phyloP scores from a whole-genome alignment of 2,113 vertebrate species.

The Anhinga anhinga region DNA sequence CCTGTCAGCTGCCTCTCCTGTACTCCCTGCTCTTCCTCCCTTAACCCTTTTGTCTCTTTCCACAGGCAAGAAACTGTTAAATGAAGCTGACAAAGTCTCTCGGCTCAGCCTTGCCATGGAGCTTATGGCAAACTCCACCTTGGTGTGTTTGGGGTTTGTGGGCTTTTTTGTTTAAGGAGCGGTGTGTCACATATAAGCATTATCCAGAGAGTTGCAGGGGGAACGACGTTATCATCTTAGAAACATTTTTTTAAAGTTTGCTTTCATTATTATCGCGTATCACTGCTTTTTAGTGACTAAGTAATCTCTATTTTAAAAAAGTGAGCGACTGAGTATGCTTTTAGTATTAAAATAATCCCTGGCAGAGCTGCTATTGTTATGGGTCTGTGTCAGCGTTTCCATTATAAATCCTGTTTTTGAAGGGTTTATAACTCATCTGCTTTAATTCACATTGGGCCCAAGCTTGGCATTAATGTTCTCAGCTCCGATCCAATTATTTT shows the following conservation, averaged over 20 bases:
- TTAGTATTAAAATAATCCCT: slow-evolving; percentile 57
- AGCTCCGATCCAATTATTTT: background rate
- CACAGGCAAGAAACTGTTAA: slow-evolving; percentile 34
- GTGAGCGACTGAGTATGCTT: slow-evolving; percentile 5
- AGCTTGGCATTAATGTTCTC: slow-evolving; percentile 16
- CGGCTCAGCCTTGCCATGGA: slow-evolving; percentile 3
- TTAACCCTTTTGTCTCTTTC: slow-evolving; percentile 58
- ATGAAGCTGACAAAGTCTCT: slow-evolving; percentile 4
- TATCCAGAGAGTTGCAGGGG: background rate
- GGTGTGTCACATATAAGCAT: background rate
- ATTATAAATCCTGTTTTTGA: slow-evolving; percentile 40
- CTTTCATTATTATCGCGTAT: background rate
- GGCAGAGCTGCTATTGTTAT: slow-evolving; percentile 49
- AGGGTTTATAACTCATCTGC: slow-evolving; percentile 47
- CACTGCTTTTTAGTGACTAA: background rate
- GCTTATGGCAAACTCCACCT: slow-evolving; percentile 45
- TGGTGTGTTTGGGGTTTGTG: background rate
- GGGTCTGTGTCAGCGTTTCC: slow-evolving; percentile 29
- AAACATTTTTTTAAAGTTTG: background rate
- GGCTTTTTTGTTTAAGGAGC: background rate
- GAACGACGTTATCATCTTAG: background rate
- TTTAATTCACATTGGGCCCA: slow-evolving; percentile 42
- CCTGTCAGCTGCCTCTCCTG: background rate
- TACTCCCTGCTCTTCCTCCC: background rate
- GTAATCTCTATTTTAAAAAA: slow-evolving; percentile 28